Evolutionary conservation across 2,797 vertebrate species (phyloP), one percentile per base, ranked within the genome.

Genomic region (Pantherophis vulpinus): DNA sequence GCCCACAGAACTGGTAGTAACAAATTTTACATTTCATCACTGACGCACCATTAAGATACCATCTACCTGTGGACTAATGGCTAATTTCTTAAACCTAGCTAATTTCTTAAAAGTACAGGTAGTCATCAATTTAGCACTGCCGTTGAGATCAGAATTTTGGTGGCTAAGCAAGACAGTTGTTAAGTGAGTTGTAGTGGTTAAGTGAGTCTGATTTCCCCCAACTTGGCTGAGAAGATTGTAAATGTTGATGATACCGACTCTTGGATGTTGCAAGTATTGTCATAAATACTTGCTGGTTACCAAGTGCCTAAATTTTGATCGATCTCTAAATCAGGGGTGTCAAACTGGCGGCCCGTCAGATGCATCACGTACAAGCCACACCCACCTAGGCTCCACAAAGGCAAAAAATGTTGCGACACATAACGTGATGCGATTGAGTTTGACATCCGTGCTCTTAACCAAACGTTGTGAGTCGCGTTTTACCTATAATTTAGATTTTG

Each of bases 101-200:
- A 92, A 94, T 94, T 96, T 93, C 93, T 95, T 94, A 94, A 91
- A 93, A 93, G 88, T 95, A 66, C 63, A 66, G 29, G 0, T 14
- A 66, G 63, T n/a, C 5, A 1, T n/a, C 4, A 2, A n/a, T 14
- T 66, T n/a, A 66, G 29, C 13, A n/a, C 29, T 66, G 63, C 29
- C 14, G 0, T 16, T 2, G 14, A 70, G 63, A 32, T 2, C 13
- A 70, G 63, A 32, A 7, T 32, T 32, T 70, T 70, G 63, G 13
- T 32, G n/a, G 63, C 13, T 70, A 70, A 32, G 29, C 63, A 70
- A 7, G n/a, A 70, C 29, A 32, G 5, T 32, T n/a, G 13, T 70
- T 66, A 14, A 14, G 4, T n/a, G 63, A 66, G 4, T 66, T 6
- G 5, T 66, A 3, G 60, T 61, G 11, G 25, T 61, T 25, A 27